Base-by-base conservation (phyloP, 2,113 vertebrate species). In the Campylorhamphus procurvoides region DNA sequence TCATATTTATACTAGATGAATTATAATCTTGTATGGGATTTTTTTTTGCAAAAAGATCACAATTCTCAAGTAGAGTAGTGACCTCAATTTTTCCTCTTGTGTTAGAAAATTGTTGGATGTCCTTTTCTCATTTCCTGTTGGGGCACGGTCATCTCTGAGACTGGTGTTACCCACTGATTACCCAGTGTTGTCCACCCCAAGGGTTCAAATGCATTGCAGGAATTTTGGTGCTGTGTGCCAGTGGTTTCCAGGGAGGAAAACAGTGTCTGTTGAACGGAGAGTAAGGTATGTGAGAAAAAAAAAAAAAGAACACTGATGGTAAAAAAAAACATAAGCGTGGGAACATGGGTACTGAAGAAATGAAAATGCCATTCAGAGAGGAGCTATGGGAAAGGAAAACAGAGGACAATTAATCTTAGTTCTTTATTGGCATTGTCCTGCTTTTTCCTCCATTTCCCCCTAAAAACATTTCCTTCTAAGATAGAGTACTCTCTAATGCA, bases 91-190 rank as follows among this genome's bases (percentile, higher is more conserved):
- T 91, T 84, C 23, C 9, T 81, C 14, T 33, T 72, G 8, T 60
- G 55, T 25, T 78, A 86, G 33, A 79, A 71, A 85, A 93, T 29
- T 71, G 23, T 83, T 91, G 63, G 14, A 49, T 67, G 44, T 40
- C 42, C 24, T 92, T 96, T 96, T 90, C 68, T 97, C 31, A 86
- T 93, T 94, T 94, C 60, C 73, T 85, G 4, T 20, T 75, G 68
- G 19, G 64, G 7, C 22, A 59, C 5, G 14, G 59, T 77, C 33
- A 74, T 19, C 39, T 87, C 44, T 88, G 62, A 86, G 72, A 66
- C 46, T 37, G 49, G 17, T 67, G 67, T 29, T 91, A 35, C 10
- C 33, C 29, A 28, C 78, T 87, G 46, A 55, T 66, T 84, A n/a
- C 13, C 10, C 19, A 20, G 2, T 28, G 16, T 6, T 85, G 14